A percentile compares a stretch with the other conserved stretches of the same genome.
These are phyloP conservation scores for Drosophila azteca DNA, from an alignment of 1,140 invertebrate species.

Conservation along the genomic window DNA sequence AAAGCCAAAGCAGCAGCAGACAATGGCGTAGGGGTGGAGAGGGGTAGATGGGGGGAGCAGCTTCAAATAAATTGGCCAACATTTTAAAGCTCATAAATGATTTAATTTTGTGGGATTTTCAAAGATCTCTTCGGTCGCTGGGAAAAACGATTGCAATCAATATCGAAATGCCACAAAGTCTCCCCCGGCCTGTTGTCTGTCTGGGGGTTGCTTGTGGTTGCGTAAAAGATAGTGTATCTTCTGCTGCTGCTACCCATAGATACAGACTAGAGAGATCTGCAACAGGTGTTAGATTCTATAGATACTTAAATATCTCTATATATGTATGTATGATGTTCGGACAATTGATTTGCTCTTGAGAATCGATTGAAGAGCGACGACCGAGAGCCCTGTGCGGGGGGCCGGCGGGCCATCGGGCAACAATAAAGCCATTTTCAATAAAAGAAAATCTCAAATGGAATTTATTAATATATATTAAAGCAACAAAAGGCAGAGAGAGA, in stretches of 20 bases:
- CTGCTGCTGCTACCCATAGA: too few relatives aligned
- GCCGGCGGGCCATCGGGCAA: constrained; percentile 13
- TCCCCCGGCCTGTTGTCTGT: too few relatives aligned
- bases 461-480: constrained; percentile 57
- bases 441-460: constrained; percentile 49
- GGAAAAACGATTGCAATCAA: constrained; percentile 8
- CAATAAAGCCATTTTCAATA: constrained; percentile 61
- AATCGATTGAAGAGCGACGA: constrained; percentile 17
- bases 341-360: constrained; percentile 51
- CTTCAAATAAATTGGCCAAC: constrained; percentile 37
- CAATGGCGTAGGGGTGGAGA: neutral
- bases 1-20: constrained; percentile 3
- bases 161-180: constrained; percentile 20
- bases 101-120: constrained; percentile 41
- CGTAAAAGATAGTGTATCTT: constrained; percentile 20
- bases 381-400: constrained; percentile 10
- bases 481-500: constrained; percentile 10
- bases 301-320: neutral
- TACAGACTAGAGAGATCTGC: neutral
- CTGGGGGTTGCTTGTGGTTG: constrained; percentile 31
- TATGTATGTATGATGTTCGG: too few relatives aligned
- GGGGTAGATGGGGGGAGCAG: neutral
- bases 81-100: constrained; percentile 49
- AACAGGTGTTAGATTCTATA: neutral
- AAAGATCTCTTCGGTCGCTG: neutral